Conservation (phyloP, 2,113 vertebrate genomes). For the Hydropotes inermis region DNA sequence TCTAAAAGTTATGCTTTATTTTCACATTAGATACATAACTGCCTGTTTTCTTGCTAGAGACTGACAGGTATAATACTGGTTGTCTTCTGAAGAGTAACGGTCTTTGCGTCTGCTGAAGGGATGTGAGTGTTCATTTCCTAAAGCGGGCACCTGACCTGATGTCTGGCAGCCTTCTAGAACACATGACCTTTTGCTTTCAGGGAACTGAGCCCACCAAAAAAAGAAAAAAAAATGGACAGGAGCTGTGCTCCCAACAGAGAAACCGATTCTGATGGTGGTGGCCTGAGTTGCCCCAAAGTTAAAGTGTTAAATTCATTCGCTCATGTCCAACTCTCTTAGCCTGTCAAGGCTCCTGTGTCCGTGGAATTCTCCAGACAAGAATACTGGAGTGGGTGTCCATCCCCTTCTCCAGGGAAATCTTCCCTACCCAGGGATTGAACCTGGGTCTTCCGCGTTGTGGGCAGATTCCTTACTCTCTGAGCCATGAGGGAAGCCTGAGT, state of each 20-base stretch:
- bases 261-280: neutral
- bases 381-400: neutral
- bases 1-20: neutral
- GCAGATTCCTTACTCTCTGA: neutral
- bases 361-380: neutral
- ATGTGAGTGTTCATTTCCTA: neutral
- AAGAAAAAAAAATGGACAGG: rapidly evolving
- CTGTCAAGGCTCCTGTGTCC: neutral
- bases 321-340: neutral
- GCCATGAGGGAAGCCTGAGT: neutral
- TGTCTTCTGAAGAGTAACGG: neutral
- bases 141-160: neutral
- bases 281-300: neutral
- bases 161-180: neutral
- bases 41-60: neutral
- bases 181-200: rapidly evolving
- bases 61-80: neutral
- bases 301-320: neutral
- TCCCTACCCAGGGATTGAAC: neutral
- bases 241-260: neutral
- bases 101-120: neutral
- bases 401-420: neutral
- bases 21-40: neutral
- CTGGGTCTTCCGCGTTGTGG: neutral
- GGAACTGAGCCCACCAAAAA: rapidly evolving